Conservation (phyloP, 2,888 invertebrate genomes). For the Agrochola lota region DNA sequence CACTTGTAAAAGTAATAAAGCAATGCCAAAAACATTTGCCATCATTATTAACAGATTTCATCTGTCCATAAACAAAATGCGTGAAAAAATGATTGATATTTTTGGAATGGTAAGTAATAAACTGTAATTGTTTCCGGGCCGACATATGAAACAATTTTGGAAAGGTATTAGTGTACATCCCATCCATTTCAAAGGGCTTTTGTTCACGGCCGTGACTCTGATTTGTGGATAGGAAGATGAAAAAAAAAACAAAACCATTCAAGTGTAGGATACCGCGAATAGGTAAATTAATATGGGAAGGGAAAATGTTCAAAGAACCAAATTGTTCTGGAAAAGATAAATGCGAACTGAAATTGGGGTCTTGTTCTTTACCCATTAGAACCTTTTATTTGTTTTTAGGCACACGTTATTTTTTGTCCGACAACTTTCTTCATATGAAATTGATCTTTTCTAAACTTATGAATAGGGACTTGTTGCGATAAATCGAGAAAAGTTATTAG, state of each 20-base stretch:
- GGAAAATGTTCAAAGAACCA: constrained; percentile 33
- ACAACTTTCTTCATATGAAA: not conserved
- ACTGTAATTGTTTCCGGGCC: constrained; percentile 32
- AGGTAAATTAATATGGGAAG: constrained; percentile 52
- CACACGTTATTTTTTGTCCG: not conserved
- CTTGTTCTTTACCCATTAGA: constrained; percentile 16
- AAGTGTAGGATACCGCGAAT: constrained; percentile 32
- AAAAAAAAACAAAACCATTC: constrained; percentile 47
- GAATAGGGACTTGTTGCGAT: no score
- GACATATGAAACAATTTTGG: constrained; percentile 35
- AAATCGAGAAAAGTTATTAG: not conserved
- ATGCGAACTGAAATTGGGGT: constrained; percentile 22
- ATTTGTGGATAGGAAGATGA: constrained; percentile 41
- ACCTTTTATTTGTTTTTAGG: constrained; percentile 17
- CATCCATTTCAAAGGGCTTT: constrained; percentile 35
- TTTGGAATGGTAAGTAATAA: constrained; percentile 24
- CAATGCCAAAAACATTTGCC: not conserved
- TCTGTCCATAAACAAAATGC: not conserved
- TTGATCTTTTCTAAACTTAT: not conserved
- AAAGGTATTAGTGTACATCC: constrained; percentile 34
- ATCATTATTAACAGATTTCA: not conserved
- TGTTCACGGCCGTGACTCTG: constrained; percentile 43
- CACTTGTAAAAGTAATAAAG: not conserved
- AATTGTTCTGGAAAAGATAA: constrained; percentile 26
- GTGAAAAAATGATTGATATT: constrained; percentile 12